These are phyloP conservation scores for Hormiphora californensis DNA, from an alignment of 37 sponge, comb jelly and placozoan species.

Conservation along the genomic window DNA sequence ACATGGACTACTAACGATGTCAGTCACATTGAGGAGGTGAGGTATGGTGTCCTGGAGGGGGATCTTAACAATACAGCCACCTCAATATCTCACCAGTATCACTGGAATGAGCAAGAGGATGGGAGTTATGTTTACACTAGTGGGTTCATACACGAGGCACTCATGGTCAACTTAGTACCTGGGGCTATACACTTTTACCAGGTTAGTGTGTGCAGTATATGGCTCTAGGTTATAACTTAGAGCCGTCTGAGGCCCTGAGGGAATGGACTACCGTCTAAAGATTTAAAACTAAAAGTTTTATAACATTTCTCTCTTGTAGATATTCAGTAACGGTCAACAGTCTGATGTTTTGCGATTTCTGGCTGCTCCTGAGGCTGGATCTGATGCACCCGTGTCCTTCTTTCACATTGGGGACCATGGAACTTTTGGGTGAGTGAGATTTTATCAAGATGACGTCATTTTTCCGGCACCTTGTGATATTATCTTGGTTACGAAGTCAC, in stretches of 20 bases:
- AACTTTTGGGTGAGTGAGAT: too few relatives aligned
- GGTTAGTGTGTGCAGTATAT: too few relatives aligned
- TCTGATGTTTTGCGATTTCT: not conserved
- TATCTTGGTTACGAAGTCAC: too few relatives aligned
- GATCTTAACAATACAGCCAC: not conserved
- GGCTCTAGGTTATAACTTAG: too few relatives aligned
- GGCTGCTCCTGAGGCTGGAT: not conserved
- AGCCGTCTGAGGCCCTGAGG: too few relatives aligned
- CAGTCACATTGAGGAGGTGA: not conserved
- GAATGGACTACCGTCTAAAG: too few relatives aligned
- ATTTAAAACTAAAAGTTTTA: too few relatives aligned
- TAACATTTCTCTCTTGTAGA: not conserved
- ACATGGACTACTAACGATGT: constrained; percentile 42
- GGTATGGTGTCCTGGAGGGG: not conserved
- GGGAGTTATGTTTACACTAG: not conserved
- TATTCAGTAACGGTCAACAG: not conserved
- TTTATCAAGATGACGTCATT: too few relatives aligned
- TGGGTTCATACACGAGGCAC: constrained; percentile 43
- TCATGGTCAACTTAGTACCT: constrained; percentile 34
- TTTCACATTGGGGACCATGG: constrained; percentile 3
- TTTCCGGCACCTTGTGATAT: too few relatives aligned
- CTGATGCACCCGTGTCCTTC: not conserved
- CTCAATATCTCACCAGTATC: constrained; percentile 12
- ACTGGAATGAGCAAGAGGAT: not conserved
- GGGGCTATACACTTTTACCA: constrained; percentile 25